Evolutionary conservation across 2,888 invertebrate genomes (phyloP), one percentile per base, ranked within the genome.

Genomic region (Adela reaumurella): DNA sequence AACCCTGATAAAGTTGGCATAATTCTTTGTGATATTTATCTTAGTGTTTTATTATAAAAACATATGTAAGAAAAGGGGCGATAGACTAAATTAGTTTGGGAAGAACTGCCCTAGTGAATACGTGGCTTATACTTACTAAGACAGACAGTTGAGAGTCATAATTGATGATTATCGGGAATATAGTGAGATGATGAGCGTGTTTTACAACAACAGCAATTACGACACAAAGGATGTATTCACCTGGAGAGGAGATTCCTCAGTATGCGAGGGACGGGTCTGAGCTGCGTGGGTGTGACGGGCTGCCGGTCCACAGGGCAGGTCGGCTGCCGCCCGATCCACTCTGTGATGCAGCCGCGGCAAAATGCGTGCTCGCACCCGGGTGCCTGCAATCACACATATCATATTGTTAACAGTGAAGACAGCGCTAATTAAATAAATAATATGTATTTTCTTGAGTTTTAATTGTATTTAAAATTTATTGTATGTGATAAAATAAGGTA

Each of bases 341-440:
- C 94, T 53, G 90, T 90, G 60, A 97, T 97, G 71, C 97, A 97
- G 46, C 86, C 86, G 59, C 89, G 86, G 70, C 97, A 97, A 74
- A 97, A 97, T 50, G 96, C 95, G 79, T 97, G 97, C 68, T 97
- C 97, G 72, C 97, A 97, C 59, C 88, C 87, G 47, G 94, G 94
- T 49, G 96, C 95, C 95, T 94, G 68, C 20, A 56, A 53, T 24
- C 24, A 24, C 4, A 24, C 24, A 8, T 8, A 24, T 6, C 19
- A 50, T 17, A 43, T 5, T 17, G 17, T 14, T 14, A 19, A 19
- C 5, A 42, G 24, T n/a, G 43, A 11, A n/a, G n/a, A n/a, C n/a
- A n/a, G n/a, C n/a, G n/a, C n/a, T 42, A 11, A 35, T 19, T n/a
- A 20, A 19, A 50, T 50, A 20, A 49, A 29, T n/a, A 45, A 48